Conservation (phyloP, 2,797 vertebrate genomes). For the Ptychadena robeensis region DNA sequence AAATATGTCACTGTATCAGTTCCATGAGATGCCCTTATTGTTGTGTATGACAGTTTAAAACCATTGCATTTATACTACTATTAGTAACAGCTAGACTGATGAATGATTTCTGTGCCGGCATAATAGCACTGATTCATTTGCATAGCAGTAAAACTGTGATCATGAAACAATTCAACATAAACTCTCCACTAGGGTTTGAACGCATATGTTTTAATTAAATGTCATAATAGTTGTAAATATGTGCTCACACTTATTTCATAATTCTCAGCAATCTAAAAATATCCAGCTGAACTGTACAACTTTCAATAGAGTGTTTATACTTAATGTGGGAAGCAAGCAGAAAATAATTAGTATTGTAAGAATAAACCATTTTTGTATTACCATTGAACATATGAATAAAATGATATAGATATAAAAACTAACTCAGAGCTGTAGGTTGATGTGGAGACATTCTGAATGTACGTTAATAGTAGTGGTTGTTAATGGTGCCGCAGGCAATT, state of each 20-base stretch:
- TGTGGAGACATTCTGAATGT: too few species aligned
- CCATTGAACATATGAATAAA: neutral
- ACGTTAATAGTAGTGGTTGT: too few species aligned
- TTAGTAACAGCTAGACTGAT: neutral
- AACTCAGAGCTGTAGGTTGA: too few species aligned
- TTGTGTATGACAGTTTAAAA: neutral
- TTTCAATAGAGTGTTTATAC: neutral
- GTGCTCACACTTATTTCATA: neutral
- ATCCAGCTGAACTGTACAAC: slow-evolving; percentile 2
- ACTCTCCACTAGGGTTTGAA: neutral
- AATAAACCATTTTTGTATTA: neutral
- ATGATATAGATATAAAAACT: neutral
- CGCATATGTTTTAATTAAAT: slow-evolving; percentile 13
- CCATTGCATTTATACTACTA: neutral
- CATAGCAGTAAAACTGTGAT: neutral
- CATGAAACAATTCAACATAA: slow-evolving; percentile 9
- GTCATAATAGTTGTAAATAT: slow-evolving; percentile 14
- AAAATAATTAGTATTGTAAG: slow-evolving; percentile 11
- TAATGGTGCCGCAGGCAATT: too few species aligned
- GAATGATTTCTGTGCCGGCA: neutral
- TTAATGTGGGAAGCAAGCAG: slow-evolving; percentile 10
- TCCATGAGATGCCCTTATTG: neutral
- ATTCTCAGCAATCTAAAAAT: slow-evolving; percentile 12
- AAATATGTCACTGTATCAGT: neutral
- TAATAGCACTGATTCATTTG: neutral